Evolutionary conservation across 2,797 vertebrate species (phyloP).

Genomic region (Phrynocephalus vlangalii): DNA sequence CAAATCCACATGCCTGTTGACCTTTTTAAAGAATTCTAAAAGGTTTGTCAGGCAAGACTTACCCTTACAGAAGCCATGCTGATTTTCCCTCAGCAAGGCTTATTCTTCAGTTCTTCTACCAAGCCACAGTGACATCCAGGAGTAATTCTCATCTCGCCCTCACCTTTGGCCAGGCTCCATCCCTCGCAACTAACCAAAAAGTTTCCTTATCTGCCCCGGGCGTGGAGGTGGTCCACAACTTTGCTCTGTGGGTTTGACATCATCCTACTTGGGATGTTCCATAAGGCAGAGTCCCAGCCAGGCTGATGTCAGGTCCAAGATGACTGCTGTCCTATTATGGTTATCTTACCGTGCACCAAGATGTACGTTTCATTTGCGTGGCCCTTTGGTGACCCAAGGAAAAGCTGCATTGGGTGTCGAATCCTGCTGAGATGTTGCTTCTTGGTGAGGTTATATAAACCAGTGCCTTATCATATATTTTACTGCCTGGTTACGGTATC

Average conservation of each 20-base stretch:
- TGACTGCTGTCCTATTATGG: slow-evolving; percentile 74
- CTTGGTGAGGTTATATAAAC: neutral
- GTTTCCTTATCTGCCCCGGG: slow-evolving; percentile 51
- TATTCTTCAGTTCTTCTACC: too few relatives aligned
- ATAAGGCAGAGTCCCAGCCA: slow-evolving; percentile 77
- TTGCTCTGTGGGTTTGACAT: slow-evolving; percentile 80
- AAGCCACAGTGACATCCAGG: slow-evolving; percentile 19
- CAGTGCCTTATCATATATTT: neutral
- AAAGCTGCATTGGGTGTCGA: neutral
- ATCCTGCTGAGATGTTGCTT: too few relatives aligned
- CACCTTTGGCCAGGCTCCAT: slow-evolving; percentile 14
- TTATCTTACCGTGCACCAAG: slow-evolving; percentile 55
- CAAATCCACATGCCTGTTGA: too few relatives aligned
- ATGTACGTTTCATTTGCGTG: slow-evolving; percentile 40
- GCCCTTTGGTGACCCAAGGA: slow-evolving; percentile 50
- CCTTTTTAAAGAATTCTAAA: too few relatives aligned
- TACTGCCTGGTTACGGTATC: neutral
- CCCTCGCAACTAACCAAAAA: slow-evolving; percentile 34
- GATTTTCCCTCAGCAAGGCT: too few relatives aligned
- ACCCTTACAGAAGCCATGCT: too few relatives aligned
- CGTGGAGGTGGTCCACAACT: slow-evolving; percentile 72
- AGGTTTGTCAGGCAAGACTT: too few relatives aligned
- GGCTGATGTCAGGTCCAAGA: slow-evolving; percentile 80
- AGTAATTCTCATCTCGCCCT: slow-evolving; percentile 7
- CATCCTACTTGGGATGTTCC: slow-evolving; percentile 81